Percentiles rank a stretch among this genome's conserved stretches.
These are phyloP conservation scores for Clavelina lepadiformis DNA, from an alignment of 23 tunicate genomes.

Conservation along the genomic window DNA sequence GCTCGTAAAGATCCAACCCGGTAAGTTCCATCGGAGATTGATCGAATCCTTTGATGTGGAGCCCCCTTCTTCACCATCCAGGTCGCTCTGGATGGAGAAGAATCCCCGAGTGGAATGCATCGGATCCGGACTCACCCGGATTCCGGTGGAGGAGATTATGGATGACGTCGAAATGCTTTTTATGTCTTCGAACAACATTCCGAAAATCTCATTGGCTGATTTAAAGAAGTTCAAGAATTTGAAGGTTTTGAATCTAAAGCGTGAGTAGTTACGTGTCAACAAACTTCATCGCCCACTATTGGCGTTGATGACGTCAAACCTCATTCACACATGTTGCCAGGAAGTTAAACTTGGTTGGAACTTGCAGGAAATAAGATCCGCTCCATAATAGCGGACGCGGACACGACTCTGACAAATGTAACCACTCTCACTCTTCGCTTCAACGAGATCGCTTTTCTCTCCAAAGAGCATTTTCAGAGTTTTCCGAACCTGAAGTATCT, in stretches of 20 bases:
- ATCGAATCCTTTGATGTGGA: too few species aligned
- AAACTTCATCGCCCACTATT: too few species aligned
- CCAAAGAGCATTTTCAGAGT: conserved; percentile 23
- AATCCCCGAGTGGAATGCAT: conserved; percentile 31
- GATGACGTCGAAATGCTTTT: conserved; percentile 8
- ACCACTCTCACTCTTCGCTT: conserved; percentile 5
- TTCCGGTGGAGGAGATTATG: conserved; percentile 29
- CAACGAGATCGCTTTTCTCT: conserved; percentile 30
- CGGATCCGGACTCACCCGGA: conserved; percentile 8
- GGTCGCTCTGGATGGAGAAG: too few species aligned
- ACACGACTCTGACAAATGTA: background rate
- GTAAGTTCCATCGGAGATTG: conserved; percentile 9
- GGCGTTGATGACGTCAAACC: too few species aligned
- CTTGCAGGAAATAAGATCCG: too few species aligned
- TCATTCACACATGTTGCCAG: too few species aligned
- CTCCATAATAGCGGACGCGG: too few species aligned
- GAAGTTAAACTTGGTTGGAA: too few species aligned
- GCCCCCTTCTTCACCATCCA: too few species aligned
- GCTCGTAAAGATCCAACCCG: background rate
- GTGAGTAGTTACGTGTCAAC: too few species aligned
- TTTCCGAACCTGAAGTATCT: conserved; percentile 48
- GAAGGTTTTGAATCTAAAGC: conserved; percentile 9
- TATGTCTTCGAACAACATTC: conserved; percentile 11
- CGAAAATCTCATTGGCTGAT: conserved; percentile 3
- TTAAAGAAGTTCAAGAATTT: conserved; percentile 6